Evolutionary conservation across 2,797 vertebrate species (phyloP).

Genomic region (Pangasius macronema): DNA sequence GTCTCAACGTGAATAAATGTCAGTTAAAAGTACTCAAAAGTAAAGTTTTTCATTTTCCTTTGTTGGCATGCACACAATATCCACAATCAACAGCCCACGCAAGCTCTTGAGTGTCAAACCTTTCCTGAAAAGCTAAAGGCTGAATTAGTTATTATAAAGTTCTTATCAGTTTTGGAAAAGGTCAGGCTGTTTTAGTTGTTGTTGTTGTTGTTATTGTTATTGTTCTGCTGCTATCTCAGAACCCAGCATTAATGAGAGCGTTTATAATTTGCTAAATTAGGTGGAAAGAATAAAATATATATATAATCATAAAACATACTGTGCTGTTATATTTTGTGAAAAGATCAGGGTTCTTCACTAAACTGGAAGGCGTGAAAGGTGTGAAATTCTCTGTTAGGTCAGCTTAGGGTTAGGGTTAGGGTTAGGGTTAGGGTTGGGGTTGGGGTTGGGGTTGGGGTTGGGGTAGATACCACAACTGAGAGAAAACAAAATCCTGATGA

Average conservation of each 20-base stretch:
- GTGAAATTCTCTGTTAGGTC: neutral
- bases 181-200: neutral
- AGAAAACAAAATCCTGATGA: neutral
- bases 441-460: too few species aligned
- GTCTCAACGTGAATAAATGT: too few species aligned
- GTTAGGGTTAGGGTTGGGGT: too few species aligned
- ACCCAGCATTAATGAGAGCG: neutral
- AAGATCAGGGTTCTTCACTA: neutral
- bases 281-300: neutral
- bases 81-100: neutral
- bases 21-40: too few species aligned
- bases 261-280: conserved; percentile 8
- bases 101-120: neutral
- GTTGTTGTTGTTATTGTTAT: neutral
- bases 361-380: neutral
- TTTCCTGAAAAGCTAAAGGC: neutral
- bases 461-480: neutral
- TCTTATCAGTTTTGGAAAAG: conserved; percentile 1
- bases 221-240: neutral
- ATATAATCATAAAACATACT: neutral
- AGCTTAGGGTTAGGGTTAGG: too few species aligned
- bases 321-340: neutral
- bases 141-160: neutral
- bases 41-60: neutral
- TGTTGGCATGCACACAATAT: neutral